These are phyloP conservation scores for Ptyas mucosa DNA, from an alignment of 2,113 vertebrate genomes.

Conservation along the genomic window DNA sequence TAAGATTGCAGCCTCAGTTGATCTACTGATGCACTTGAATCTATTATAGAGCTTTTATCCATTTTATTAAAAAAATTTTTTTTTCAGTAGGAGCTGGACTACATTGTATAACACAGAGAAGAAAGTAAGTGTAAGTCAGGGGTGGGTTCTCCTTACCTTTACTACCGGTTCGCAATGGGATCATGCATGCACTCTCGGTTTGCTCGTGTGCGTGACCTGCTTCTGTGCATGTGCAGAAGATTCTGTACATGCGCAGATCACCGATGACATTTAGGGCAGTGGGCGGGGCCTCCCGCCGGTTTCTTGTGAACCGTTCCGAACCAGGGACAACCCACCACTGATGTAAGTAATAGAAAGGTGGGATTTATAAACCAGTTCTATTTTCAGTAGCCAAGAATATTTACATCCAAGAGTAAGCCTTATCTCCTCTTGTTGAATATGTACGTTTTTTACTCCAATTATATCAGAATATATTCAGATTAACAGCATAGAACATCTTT, in stretches of 20 bases:
- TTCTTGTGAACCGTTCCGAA: too few species aligned
- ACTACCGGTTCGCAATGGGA: too few species aligned
- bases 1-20: background rate
- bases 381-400: background rate
- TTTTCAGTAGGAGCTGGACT: background rate
- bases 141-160: too few species aligned
- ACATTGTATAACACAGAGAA: background rate
- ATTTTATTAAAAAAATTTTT: background rate
- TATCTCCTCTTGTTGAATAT: background rate
- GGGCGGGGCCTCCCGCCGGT: too few species aligned
- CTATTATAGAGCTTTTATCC: background rate
- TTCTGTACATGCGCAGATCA: too few species aligned
- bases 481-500: background rate
- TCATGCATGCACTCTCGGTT: too few species aligned
- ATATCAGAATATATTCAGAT: background rate
- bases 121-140: background rate
- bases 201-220: too few species aligned
- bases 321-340: too few species aligned
- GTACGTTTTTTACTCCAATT: background rate
- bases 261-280: too few species aligned
- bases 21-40: background rate
- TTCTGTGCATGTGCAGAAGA: too few species aligned
- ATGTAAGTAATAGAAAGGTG: background rate
- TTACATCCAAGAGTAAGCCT: background rate
- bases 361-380: background rate